phyloP scores from a whole-genome alignment of 2,113 vertebrate genomes.

The Cynoglossus semilaevis region DNA sequence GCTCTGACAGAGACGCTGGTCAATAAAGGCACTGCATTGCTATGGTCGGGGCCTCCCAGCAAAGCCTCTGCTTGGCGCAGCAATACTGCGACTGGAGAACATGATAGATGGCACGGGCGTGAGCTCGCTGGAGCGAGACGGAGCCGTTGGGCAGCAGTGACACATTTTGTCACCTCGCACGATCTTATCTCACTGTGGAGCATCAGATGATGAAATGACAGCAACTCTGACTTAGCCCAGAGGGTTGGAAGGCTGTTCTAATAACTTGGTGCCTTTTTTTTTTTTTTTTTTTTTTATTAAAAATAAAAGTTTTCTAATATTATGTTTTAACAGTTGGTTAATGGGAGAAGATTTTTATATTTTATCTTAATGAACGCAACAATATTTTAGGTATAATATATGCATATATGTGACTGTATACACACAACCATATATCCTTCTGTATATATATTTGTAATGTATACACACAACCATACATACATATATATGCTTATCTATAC shows the following conservation, averaged over 20 bases:
- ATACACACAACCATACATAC: too few relatives aligned
- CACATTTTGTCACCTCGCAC: conserved; percentile 34
- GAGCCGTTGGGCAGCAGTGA: conserved; percentile 28
- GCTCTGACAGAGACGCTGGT: conserved; percentile 68
- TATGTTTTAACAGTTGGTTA: too few relatives aligned
- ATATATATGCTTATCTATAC: too few relatives aligned
- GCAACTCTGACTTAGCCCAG: conserved; percentile 8
- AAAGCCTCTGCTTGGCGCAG: conserved; percentile 67
- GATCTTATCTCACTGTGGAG: conserved; percentile 28
- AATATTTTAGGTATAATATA: too few relatives aligned
- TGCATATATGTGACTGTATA: too few relatives aligned
- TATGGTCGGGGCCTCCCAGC: conserved; percentile 53
- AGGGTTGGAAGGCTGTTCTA: conserved; percentile 1
- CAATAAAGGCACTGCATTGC: conserved; percentile 72
- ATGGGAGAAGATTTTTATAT: too few relatives aligned
- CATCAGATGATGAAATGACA: conserved; percentile 33
- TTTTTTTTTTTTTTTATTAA: neutral
- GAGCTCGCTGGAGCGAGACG: conserved; percentile 44
- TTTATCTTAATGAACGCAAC: too few relatives aligned
- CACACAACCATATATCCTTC: too few relatives aligned
- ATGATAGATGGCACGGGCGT: conserved; percentile 60
- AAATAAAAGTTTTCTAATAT: neutral
- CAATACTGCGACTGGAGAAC: conserved; percentile 60
- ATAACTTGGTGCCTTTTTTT: neutral
- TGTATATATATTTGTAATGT: too few relatives aligned